A percentile compares a stretch with the other conserved stretches of the same genome.
Conservation (phyloP, 1,140 invertebrate genomes). For the Coboldia fuscipes region DNA sequence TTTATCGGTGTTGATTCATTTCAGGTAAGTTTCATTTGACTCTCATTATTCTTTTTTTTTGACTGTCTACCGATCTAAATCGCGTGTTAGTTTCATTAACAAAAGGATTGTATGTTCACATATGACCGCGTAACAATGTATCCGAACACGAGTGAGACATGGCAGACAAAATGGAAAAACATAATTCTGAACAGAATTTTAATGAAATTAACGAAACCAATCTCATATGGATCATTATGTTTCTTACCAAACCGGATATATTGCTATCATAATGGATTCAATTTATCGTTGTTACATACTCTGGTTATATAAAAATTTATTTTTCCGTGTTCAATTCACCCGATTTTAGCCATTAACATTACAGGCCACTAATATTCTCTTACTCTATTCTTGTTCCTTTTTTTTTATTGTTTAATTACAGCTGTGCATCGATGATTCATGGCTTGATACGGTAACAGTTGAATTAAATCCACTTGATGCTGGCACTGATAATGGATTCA, state of each 20-base stretch:
- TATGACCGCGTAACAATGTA: not conserved
- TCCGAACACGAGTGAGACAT: not conserved
- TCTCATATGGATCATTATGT: no score
- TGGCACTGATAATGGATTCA: constrained; percentile 91
- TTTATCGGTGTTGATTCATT: constrained; percentile 90
- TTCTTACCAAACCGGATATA: no score
- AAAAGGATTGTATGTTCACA: not conserved
- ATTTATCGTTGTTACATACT: not conserved
- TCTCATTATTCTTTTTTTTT: not conserved
- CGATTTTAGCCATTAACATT: no score
- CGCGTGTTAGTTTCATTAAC: not conserved
- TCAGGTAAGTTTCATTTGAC: constrained; percentile 22
- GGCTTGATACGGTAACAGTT: constrained; percentile 79
- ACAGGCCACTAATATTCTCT: no score
- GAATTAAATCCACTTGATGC: constrained; percentile 91
- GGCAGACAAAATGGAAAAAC: no score
- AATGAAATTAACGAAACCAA: no score
- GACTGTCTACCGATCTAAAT: not conserved
- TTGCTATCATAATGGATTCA: no score
- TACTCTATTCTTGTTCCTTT: no score
- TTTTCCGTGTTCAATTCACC: no score
- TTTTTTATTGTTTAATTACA: constrained; percentile 12
- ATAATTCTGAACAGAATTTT: no score
- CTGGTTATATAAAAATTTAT: no score
- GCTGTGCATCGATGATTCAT: constrained; percentile 84